phyloP scores from a whole-genome alignment of 2,113 vertebrate species.

The Zosterops hypoxanthus region DNA sequence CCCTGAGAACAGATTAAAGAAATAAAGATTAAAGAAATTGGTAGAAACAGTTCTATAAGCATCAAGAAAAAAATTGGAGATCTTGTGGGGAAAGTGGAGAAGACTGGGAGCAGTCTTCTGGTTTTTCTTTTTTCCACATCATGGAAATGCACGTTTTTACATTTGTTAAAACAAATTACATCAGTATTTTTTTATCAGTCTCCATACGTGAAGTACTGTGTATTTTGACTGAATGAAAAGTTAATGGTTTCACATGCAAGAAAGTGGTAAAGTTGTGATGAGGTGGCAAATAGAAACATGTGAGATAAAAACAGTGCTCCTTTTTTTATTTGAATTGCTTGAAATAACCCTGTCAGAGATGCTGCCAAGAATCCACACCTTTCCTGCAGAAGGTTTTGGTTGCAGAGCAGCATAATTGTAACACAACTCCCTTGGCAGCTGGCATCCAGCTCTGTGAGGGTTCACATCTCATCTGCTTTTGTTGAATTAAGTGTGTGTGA shows the following conservation, averaged over 20 bases:
- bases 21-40: background rate
- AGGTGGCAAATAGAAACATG: background rate
- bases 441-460: background rate
- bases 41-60: background rate
- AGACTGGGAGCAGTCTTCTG: background rate
- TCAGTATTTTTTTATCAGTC: background rate
- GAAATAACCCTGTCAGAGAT: background rate
- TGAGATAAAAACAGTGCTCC: background rate
- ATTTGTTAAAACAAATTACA: background rate
- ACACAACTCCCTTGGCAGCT: background rate
- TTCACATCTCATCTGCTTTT: background rate
- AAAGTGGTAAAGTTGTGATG: background rate
- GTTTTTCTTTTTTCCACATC: background rate
- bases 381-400: background rate
- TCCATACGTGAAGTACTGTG: background rate
- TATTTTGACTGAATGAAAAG: background rate
- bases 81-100: background rate
- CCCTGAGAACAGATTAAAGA: background rate
- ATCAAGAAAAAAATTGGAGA: background rate
- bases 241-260: background rate
- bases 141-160: background rate
- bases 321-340: background rate
- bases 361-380: background rate
- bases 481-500: background rate
- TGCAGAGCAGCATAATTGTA: background rate